Conservation (phyloP, 1,140 invertebrate genomes). For the Epicauta chinensis region DNA sequence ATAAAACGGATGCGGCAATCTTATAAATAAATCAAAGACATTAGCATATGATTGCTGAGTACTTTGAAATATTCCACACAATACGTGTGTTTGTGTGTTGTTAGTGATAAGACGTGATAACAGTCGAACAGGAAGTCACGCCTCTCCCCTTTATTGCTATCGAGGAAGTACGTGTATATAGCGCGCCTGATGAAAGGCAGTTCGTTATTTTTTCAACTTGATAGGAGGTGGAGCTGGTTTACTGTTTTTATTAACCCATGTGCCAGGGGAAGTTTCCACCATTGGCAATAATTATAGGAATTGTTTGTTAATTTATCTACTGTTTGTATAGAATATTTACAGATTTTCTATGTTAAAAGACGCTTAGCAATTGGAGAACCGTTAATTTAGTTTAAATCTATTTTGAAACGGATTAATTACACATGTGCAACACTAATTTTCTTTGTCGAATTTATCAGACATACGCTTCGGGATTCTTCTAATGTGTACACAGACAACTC, state of each 20-base stretch:
- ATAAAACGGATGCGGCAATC: conserved; percentile 16
- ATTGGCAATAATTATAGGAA: too few relatives aligned
- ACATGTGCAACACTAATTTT: too few relatives aligned
- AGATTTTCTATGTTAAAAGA: too few relatives aligned
- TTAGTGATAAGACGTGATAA: conserved; percentile 29
- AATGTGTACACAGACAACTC: too few relatives aligned
- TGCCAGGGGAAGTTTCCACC: conserved; percentile 14
- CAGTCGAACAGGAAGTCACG: conserved; percentile 26
- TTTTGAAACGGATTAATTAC: too few relatives aligned
- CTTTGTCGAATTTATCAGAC: too few relatives aligned
- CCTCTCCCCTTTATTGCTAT: conserved; percentile 29
- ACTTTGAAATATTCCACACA: conserved; percentile 5
- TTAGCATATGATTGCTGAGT: conserved; percentile 30
- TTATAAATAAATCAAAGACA: conserved; percentile 30
- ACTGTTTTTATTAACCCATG: conserved; percentile 22
- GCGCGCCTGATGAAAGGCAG: conserved; percentile 30
- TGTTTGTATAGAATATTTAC: too few relatives aligned
- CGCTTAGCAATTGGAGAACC: too few relatives aligned
- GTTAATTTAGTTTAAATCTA: too few relatives aligned
- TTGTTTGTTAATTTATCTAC: too few relatives aligned
- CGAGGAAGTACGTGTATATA: conserved; percentile 29
- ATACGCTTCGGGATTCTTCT: too few relatives aligned
- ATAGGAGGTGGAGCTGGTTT: conserved; percentile 13
- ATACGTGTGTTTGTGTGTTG: conserved; percentile 15
- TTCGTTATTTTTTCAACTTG: conserved; percentile 29